A percentile compares a stretch with the other conserved stretches of the same genome.
Conservation (phyloP, 1,140 invertebrate species). For the Drosophila lacertosa region DNA sequence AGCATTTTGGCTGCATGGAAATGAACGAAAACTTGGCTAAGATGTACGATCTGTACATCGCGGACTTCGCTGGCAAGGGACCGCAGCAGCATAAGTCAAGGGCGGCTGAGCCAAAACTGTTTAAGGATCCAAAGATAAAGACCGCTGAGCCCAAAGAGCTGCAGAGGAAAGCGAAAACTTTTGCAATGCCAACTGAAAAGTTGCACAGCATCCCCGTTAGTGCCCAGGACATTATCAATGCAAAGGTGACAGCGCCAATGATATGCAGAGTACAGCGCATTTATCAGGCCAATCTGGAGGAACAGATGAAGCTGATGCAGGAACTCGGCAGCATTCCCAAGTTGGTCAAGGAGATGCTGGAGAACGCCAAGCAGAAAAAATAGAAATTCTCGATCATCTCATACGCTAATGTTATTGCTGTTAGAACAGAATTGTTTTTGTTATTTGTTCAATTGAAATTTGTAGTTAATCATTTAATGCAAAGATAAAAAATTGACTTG, state of each 20-base stretch:
- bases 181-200: too few relatives aligned
- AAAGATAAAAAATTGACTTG: not conserved
- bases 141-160: too few relatives aligned
- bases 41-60: not conserved
- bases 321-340: not conserved
- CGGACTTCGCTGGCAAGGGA: too few relatives aligned
- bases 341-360: not conserved
- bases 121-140: too few relatives aligned
- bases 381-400: too few relatives aligned
- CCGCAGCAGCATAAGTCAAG: too few relatives aligned
- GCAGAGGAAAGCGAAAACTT: too few relatives aligned
- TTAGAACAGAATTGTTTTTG: not conserved
- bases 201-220: not conserved
- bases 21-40: not conserved
- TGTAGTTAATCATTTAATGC: too few relatives aligned
- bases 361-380: too few relatives aligned
- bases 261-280: constrained; percentile 10
- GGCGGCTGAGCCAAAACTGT: too few relatives aligned
- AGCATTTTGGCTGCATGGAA: not conserved
- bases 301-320: not conserved
- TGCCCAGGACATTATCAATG: not conserved
- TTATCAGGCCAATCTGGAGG: not conserved
- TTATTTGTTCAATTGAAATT: too few relatives aligned
- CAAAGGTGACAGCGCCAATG: not conserved
- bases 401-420: too few relatives aligned